Conservation (phyloP, 1,140 invertebrate species). For the Aculops lycopersici region DNA sequence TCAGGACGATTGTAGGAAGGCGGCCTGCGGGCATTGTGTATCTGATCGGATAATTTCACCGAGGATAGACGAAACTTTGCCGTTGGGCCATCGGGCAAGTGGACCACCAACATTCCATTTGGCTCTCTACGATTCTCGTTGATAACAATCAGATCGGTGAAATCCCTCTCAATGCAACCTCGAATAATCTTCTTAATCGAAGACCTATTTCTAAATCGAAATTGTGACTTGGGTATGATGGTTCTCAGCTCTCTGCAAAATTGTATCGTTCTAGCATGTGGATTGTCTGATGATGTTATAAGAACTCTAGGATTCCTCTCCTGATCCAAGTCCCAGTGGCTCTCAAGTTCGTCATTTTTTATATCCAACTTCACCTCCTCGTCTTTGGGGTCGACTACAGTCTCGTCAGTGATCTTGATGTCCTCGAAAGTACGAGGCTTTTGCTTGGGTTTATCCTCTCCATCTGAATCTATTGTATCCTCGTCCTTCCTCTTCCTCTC, state of each 20-base stretch:
- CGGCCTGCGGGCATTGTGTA: slow-evolving; percentile 12
- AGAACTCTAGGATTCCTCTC: slow-evolving; percentile 67
- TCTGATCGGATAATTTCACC: slow-evolving; percentile 19
- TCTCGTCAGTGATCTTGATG: slow-evolving; percentile 61
- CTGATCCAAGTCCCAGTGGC: slow-evolving; percentile 52
- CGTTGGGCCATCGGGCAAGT: slow-evolving; percentile 79
- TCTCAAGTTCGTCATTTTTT: slow-evolving; percentile 49
- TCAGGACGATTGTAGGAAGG: slow-evolving; percentile 37
- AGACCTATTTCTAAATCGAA: slow-evolving; percentile 41
- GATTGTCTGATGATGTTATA: slow-evolving; percentile 72
- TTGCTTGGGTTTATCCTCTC: slow-evolving; percentile 24
- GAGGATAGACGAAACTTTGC: slow-evolving; percentile 34
- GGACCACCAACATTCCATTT: slow-evolving; percentile 61
- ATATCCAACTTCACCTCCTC: slow-evolving; percentile 39
- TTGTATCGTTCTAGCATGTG: slow-evolving; percentile 52
- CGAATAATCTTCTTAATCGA: slow-evolving; percentile 60
- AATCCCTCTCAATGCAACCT: slow-evolving; percentile 37
- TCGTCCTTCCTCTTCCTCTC: background rate
- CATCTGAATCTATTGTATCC: background rate
- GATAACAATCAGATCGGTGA: slow-evolving; percentile 62
- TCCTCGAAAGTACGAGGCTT: slow-evolving; percentile 70
- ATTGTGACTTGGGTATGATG: slow-evolving; percentile 60
- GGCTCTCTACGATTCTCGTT: slow-evolving; percentile 72
- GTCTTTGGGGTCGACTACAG: slow-evolving; percentile 41
- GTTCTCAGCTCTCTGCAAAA: slow-evolving; percentile 63